Conservation (phyloP, 2,797 vertebrate species). For the Sebastes kiyomatsui region DNA sequence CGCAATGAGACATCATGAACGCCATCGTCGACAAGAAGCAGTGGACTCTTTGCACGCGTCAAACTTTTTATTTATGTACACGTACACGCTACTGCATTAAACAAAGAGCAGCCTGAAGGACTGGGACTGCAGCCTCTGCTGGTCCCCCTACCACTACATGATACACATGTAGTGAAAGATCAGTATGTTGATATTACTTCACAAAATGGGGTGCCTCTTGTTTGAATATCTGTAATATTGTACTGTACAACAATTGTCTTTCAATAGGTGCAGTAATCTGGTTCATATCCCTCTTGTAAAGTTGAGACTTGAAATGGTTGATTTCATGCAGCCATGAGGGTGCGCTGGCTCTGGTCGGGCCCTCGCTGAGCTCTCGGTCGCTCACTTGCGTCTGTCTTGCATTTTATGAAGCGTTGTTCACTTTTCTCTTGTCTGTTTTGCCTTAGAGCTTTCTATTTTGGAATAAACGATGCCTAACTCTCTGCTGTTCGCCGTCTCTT, state of each 20-base stretch:
- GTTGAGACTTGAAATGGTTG: conserved; percentile 41
- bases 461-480: conserved; percentile 82
- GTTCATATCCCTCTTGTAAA: conserved; percentile 45
- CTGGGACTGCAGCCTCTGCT: conserved; percentile 5
- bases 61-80: conserved; percentile 69
- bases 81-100: conserved; percentile 22
- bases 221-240: conserved; percentile 52
- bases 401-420: conserved; percentile 70
- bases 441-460: conserved; percentile 85
- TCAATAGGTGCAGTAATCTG: conserved; percentile 43
- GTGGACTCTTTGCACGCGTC: conserved; percentile 52
- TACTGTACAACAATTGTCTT: conserved; percentile 51
- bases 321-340: conserved; percentile 12
- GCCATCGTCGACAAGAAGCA: conserved; percentile 13
- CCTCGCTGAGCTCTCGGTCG: conserved; percentile 29
- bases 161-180: conserved; percentile 7
- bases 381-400: conserved; percentile 54
- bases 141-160: conserved; percentile 6
- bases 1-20: not conserved
- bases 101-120: conserved; percentile 29
- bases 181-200: conserved; percentile 40
- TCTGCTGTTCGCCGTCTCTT: conserved; percentile 24
- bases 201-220: conserved; percentile 52
- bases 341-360: not conserved
- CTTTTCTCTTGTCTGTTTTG: conserved; percentile 72